Conservation (phyloP, 2,113 vertebrate genomes). For the Xiphias gladius region DNA sequence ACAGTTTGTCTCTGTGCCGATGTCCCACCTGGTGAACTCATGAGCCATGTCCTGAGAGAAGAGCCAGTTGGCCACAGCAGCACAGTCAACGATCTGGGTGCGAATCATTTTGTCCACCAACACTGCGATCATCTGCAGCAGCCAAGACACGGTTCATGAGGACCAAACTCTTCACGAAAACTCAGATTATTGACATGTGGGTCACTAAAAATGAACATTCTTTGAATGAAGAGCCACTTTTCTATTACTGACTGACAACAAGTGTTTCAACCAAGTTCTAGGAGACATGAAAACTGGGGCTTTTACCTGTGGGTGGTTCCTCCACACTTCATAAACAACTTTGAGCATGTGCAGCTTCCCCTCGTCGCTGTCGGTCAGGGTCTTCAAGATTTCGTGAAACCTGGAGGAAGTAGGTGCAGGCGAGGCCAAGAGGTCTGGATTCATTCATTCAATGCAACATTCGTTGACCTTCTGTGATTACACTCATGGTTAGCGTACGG, state of each 20-base stretch:
- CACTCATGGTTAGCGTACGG: not conserved
- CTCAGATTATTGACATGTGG: not conserved
- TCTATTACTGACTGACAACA: too few species aligned
- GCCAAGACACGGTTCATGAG: not conserved
- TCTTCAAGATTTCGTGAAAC: slow-evolving; percentile 98
- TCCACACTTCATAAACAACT: slow-evolving; percentile 96
- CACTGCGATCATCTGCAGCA: slow-evolving; percentile 92
- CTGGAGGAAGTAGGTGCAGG: slow-evolving; percentile 74
- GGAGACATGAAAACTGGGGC: too few species aligned
- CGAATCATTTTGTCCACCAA: slow-evolving; percentile 98
- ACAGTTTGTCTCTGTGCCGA: too few species aligned
- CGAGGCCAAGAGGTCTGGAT: not conserved
- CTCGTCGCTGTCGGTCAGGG: slow-evolving; percentile 92
- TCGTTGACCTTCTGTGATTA: not conserved
- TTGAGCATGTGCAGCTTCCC: slow-evolving; percentile 96
- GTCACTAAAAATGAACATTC: too few species aligned
- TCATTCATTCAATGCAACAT: not conserved
- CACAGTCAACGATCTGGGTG: slow-evolving; percentile 97
- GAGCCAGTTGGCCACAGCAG: slow-evolving; percentile 98
- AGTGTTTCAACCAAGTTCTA: too few species aligned
- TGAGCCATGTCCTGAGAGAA: slow-evolving; percentile 96
- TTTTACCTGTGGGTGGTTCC: slow-evolving; percentile 94
- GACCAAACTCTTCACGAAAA: not conserved
- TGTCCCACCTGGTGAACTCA: slow-evolving; percentile 93
- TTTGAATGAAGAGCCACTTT: too few species aligned